Conservation (phyloP, 2,888 invertebrate species). For the Archips xylosteana region DNA sequence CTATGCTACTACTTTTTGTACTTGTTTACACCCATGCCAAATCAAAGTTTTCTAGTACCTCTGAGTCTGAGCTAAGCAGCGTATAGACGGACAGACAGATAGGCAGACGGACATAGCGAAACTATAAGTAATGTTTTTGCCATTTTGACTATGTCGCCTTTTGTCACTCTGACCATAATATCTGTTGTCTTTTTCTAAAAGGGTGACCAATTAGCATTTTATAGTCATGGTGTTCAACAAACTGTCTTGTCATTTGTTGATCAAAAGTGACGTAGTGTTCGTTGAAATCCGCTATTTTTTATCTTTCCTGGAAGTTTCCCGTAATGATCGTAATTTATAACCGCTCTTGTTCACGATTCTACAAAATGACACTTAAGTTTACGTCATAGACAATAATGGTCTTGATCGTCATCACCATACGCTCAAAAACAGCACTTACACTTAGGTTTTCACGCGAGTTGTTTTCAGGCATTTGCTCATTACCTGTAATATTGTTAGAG, state of each 20-base stretch:
- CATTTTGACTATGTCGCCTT: no score
- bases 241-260: constrained; percentile 19
- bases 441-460: constrained; percentile 27
- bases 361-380: constrained; percentile 16
- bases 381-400: constrained; percentile 30
- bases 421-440: constrained; percentile 8
- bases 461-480: constrained; percentile 34
- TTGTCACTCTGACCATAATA: no score
- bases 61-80: no score
- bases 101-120: no score
- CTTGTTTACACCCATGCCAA: no score
- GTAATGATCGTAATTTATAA: constrained; percentile 29
- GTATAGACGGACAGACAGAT: no score
- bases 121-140: no score
- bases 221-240: constrained; percentile 2
- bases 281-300: constrained; percentile 29
- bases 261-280: constrained; percentile 18
- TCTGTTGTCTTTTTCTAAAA: not conserved
- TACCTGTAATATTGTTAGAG: not conserved
- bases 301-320: constrained; percentile 26
- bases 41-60: no score
- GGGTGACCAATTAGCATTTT: not conserved
- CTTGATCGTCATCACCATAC: constrained; percentile 22
- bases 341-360: constrained; percentile 22
- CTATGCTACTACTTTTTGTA: no score